Evolutionary conservation across 2,797 vertebrate species (phyloP), one percentile per base, ranked within the genome.

Genomic region (Tapirus indicus): DNA sequence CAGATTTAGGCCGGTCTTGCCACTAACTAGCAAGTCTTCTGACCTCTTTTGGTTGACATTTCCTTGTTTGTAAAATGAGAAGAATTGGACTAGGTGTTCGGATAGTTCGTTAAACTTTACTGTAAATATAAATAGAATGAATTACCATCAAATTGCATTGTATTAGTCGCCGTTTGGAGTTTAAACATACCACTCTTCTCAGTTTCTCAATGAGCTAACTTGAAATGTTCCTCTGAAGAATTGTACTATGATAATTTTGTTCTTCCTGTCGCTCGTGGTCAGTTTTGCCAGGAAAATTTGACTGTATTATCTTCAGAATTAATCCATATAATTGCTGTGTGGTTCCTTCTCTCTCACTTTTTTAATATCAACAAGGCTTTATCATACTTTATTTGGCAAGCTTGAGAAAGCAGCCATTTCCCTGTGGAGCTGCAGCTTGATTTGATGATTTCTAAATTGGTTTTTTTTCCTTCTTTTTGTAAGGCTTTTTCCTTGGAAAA

Each of bases 201-300:
- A 44, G 17, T 88, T 83, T 92, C 79, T 97, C 87, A 71, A 44
- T 96, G 78, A 97, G 29, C 85, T 95, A 97, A 92, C 93, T 97
- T 98, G 38, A 97, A 94, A 95, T 89, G 92, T 97, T 97, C 94
- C 82, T 98, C 97, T 94, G 96, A 97, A 97, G 68, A 41, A 86
- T 89, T 96, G 56, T 97, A 66, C 80, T 88, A 83, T 97, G 88
- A 94, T 98, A 98, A 98, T 97, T 98, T 91, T 98, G 93, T 98
- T 98, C 98, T 97, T 96, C 96, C 98, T 90, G 32, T 98, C 98
- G 96, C 97, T 96, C 78, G 79, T 96, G 90, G 62, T 92, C 47
- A 91, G 60, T 97, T 94, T 94, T 98, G 98, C 98, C 98, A 99
- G 98, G 98, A 98, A 99, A 99, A 98, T 98, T 97, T 99, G 98